Conservation (phyloP, 2,888 invertebrate species). For the Meteorus cinctellus region DNA sequence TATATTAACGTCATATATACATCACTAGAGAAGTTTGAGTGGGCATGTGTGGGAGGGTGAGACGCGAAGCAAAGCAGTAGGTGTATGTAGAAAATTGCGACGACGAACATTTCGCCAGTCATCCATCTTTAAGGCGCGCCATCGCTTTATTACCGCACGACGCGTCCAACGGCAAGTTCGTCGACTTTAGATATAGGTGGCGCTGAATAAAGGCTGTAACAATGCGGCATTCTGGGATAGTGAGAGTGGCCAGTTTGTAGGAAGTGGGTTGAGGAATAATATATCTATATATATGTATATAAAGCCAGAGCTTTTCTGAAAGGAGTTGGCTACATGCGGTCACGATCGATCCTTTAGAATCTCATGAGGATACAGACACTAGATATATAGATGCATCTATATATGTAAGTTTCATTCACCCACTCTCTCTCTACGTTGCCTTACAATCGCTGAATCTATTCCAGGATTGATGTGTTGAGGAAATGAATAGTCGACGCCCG, state of each 20-base stretch:
- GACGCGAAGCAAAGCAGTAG: background rate
- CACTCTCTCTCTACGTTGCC: background rate
- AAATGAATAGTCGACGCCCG: constrained; percentile 40
- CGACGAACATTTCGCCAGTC: constrained; percentile 22
- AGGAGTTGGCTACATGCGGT: constrained; percentile 7
- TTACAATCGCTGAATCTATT: constrained; percentile 30
- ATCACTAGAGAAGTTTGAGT: background rate
- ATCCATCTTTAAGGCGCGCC: constrained; percentile 44
- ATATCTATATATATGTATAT: background rate
- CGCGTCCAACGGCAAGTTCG: constrained; percentile 34
- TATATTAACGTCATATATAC: background rate
- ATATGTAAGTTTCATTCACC: background rate
- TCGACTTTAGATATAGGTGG: constrained; percentile 28
- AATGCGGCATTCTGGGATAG: constrained; percentile 28
- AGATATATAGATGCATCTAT: background rate
- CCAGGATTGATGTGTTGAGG: constrained; percentile 30
- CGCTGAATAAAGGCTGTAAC: constrained; percentile 29
- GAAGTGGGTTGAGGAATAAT: background rate
- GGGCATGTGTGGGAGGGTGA: background rate
- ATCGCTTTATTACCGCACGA: constrained; percentile 43
- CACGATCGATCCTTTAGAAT: constrained; percentile 20
- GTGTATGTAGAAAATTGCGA: constrained; percentile 2
- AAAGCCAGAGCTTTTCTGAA: background rate
- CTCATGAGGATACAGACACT: constrained; percentile 31
- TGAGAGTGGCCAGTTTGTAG: constrained; percentile 6